phyloP scores from a whole-genome alignment of 1,140 invertebrate genomes.

The Calosoma granatense region DNA sequence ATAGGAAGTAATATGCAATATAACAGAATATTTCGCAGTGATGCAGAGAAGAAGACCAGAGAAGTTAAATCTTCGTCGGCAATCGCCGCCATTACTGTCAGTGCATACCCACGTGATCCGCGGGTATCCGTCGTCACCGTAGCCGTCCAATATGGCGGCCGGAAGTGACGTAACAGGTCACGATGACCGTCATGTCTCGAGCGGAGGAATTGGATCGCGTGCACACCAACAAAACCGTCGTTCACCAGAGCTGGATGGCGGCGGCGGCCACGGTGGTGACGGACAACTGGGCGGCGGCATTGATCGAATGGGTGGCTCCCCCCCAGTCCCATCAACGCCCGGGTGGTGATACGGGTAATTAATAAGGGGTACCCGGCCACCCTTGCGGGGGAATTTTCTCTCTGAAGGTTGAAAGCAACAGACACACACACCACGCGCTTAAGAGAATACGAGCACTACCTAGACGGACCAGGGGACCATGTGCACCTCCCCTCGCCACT shows the following conservation, averaged over 20 bases:
- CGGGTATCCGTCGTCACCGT: not conserved
- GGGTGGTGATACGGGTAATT: slow-evolving; percentile 7
- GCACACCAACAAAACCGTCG: not conserved
- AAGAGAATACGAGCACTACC: too few relatives aligned
- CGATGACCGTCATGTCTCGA: not conserved
- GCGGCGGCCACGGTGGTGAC: not conserved
- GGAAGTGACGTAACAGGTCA: not conserved
- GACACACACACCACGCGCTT: too few relatives aligned
- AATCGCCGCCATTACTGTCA: too few relatives aligned
- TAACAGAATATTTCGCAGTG: too few relatives aligned
- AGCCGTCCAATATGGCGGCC: not conserved
- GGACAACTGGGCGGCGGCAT: not conserved
- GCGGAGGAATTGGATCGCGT: not conserved
- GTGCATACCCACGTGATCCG: not conserved
- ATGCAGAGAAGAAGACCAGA: too few relatives aligned
- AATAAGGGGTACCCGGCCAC: not conserved
- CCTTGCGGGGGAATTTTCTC: not conserved
- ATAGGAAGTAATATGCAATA: too few relatives aligned
- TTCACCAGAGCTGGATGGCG: not conserved
- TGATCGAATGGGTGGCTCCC: not conserved
- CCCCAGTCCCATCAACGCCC: slow-evolving; percentile 1
- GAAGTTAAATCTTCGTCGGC: too few relatives aligned
- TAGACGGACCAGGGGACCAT: too few relatives aligned
- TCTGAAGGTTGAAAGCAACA: too few relatives aligned
- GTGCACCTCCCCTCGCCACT: too few relatives aligned